Conservation (phyloP, 1,140 invertebrate species). For the Drosophila kurseongensis region DNA sequence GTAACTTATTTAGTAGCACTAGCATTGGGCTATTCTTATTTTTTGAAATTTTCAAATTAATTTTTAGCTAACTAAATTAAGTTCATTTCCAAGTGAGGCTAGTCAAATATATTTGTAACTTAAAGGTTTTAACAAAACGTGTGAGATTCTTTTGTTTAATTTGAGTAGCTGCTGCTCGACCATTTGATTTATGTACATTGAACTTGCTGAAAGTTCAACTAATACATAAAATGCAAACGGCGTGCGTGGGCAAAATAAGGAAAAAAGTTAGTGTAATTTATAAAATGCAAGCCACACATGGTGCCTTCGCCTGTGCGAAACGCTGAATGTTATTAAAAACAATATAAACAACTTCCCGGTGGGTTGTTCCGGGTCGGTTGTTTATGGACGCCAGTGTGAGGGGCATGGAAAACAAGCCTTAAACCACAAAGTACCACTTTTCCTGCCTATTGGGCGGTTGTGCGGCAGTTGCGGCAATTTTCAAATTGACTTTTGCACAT, state of each 20-base stretch:
- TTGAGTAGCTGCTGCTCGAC: slow-evolving; percentile 27
- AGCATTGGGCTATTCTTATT: neutral
- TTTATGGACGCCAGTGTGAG: slow-evolving; percentile 54
- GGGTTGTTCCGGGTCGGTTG: slow-evolving; percentile 35
- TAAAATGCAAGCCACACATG: slow-evolving; percentile 72
- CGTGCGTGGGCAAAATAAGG: slow-evolving; percentile 36
- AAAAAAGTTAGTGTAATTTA: slow-evolving; percentile 62
- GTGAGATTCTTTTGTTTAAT: slow-evolving; percentile 20
- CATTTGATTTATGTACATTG: slow-evolving; percentile 52
- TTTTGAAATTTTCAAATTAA: too few relatives aligned
- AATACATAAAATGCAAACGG: slow-evolving; percentile 51
- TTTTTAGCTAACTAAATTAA: too few relatives aligned
- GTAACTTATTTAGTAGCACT: too few relatives aligned
- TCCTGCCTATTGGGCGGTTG: slow-evolving; percentile 24
- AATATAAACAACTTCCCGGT: slow-evolving; percentile 76
- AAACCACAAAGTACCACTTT: slow-evolving; percentile 75
- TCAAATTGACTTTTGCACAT: slow-evolving; percentile 83
- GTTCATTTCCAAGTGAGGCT: too few relatives aligned
- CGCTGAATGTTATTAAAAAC: slow-evolving; percentile 79
- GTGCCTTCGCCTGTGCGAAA: slow-evolving; percentile 35
- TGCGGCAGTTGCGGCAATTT: slow-evolving; percentile 69
- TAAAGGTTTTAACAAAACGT: neutral
- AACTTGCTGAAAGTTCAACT: slow-evolving; percentile 48
- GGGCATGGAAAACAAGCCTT: slow-evolving; percentile 47
- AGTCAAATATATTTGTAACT: neutral